These are phyloP conservation scores for Xenops minutus DNA, from an alignment of 2,797 vertebrate genomes.

Conservation along the genomic window DNA sequence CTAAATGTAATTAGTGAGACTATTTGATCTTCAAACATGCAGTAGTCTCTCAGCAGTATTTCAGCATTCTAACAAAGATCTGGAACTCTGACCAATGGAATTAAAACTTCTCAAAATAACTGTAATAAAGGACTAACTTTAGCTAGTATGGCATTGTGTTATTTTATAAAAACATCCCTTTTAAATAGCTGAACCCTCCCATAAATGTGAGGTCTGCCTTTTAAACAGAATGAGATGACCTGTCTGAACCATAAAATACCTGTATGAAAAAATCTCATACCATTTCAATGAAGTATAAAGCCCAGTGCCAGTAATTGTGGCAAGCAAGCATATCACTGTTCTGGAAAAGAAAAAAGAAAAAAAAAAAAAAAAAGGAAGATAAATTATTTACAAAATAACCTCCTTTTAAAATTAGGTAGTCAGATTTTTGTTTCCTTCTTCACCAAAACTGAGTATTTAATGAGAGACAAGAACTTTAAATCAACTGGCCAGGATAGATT, in stretches of 20 bases:
- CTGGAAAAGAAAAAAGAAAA: conserved; percentile 59
- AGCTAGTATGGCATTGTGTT: neutral
- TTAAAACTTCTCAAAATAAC: neutral
- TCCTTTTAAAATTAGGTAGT: neutral
- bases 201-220: neutral
- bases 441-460: neutral
- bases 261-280: conserved; percentile 67
- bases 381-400: neutral
- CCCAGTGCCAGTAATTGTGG: conserved; percentile 98
- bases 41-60: neutral
- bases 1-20: neutral
- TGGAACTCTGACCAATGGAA: neutral
- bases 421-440: neutral
- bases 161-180: neutral
- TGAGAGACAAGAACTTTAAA: neutral
- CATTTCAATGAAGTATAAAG: conserved; percentile 91
- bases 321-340: conserved; percentile 85
- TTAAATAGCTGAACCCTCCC: neutral
- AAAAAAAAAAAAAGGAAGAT: neutral
- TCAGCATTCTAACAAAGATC: neutral
- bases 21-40: neutral
- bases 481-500: neutral
- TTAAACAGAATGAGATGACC: neutral
- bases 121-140: neutral
- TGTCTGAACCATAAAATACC: neutral